Base-by-base conservation (phyloP, 2,888 invertebrate species). In the Opisthograptis luteolata region DNA sequence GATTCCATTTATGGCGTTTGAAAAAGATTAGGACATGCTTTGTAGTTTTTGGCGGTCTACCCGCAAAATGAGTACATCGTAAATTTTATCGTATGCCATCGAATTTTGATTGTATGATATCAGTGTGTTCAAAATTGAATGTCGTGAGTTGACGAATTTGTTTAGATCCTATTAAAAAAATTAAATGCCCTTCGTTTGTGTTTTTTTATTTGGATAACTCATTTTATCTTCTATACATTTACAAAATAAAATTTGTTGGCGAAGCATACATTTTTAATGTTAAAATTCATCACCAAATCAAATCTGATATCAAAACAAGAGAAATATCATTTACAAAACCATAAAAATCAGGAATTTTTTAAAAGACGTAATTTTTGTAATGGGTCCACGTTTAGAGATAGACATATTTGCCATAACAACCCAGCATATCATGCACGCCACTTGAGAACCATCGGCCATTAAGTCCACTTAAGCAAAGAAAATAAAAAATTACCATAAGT, bases 401-500 rank as follows among this genome's bases (percentile, higher is more conserved):
- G 27, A 27, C 7, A 1, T 31, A 31, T 22, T 34, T 34, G 12
- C 14, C 9, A 48, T 15, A n/a, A 8, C 22, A 40, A 44, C 40
- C 40, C 35, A 46, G 44, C 27, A 31, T 46, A 45, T 14, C 37
- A 44, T 40, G 32, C 46, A 51, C 27, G 44, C 10, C 24, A 31
- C 41, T 36, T 39, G 45, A 45, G 25, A 51, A 39, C 32, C 44
- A 37, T 40, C 35, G 9, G 41, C 41, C 56, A 58, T 55, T 55
- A 56, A 43, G 40, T 43, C 22, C 15, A 55, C 55, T 55, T 58
- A 55, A 45, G 36, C 32, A 76, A 73, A 75, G 77, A 83, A 86
- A 58, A 60, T 55, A 52, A 60, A 58, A 80, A 81, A 82, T 74
- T 78, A 75, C 75, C 61, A 70, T 81, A 82, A 87, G 74, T 75